Conservation (phyloP, 2,888 invertebrate species). For the Tinea pellionella region DNA sequence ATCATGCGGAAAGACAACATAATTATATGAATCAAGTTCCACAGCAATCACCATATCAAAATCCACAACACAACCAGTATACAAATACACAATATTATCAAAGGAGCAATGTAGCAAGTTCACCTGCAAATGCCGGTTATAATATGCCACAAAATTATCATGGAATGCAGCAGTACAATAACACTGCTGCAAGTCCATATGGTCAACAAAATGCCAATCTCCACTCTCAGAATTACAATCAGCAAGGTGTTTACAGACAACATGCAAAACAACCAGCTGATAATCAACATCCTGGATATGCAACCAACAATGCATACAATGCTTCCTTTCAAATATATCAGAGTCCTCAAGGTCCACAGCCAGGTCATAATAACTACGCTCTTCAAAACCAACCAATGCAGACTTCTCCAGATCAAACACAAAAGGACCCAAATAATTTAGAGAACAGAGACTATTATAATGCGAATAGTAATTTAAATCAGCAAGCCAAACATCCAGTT, state of each 20-base stretch:
- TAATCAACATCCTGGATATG: constrained; percentile 34
- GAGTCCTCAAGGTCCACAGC: constrained; percentile 36
- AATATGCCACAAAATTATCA: constrained; percentile 20
- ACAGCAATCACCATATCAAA: constrained; percentile 39
- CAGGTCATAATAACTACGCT: constrained; percentile 35
- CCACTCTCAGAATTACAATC: constrained; percentile 34
- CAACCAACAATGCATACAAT: constrained; percentile 22
- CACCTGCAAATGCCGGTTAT: constrained; percentile 8
- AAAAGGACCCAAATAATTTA: background rate
- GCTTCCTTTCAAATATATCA: constrained; percentile 55
- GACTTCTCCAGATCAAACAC: constrained; percentile 19
- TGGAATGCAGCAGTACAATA: constrained; percentile 19
- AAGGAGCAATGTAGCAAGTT: constrained; percentile 25
- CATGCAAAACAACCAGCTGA: constrained; percentile 41
- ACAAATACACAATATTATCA: constrained; percentile 54
- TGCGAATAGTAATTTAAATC: constrained; percentile 28
- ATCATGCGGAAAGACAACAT: constrained; percentile 48
- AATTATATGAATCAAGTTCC: constrained; percentile 41
- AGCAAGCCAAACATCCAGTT: constrained; percentile 32
- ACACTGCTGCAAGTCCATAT: constrained; percentile 20
- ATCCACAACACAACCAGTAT: constrained; percentile 55
- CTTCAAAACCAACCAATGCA: constrained; percentile 16
- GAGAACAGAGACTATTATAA: constrained; percentile 20
- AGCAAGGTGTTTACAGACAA: constrained; percentile 47
- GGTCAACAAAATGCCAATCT: constrained; percentile 8